Percentiles rank a stretch among this genome's conserved stretches.
phyloP scores from a whole-genome alignment of 2,888 invertebrate species.

The Conistra vaccinii region DNA sequence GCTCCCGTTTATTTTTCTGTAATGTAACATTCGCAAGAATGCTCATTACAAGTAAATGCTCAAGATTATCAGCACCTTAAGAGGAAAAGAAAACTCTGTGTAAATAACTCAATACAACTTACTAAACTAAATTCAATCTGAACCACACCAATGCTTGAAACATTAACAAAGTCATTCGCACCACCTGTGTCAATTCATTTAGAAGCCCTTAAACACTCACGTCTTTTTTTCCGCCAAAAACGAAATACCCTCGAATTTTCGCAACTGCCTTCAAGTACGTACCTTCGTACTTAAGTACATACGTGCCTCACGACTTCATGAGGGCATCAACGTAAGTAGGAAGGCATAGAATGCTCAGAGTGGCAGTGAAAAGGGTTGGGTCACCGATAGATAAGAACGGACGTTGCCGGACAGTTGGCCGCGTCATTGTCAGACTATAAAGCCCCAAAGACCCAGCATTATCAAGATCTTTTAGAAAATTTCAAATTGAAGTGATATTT shows the following conservation, averaged over 20 bases:
- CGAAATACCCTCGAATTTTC: slow-evolving; percentile 30
- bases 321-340: slow-evolving; percentile 70
- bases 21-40: too few species aligned
- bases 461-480: slow-evolving; percentile 83
- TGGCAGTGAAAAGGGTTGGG: slow-evolving; percentile 88
- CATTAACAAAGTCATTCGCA: neutral
- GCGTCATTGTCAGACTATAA: slow-evolving; percentile 86
- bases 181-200: slow-evolving; percentile 1
- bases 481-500: slow-evolving; percentile 81
- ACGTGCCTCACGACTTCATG: slow-evolving; percentile 68
- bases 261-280: slow-evolving; percentile 35
- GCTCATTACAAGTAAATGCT: too few species aligned
- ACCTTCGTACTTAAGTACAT: slow-evolving; percentile 45
- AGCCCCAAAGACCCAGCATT: slow-evolving; percentile 79
- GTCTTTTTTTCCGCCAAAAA: neutral
- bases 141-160: neutral
- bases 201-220: neutral
- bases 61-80: too few species aligned
- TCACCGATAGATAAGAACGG: slow-evolving; percentile 82
- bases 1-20: too few species aligned
- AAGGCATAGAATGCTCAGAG: slow-evolving; percentile 71
- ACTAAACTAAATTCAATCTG: neutral
- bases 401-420: slow-evolving; percentile 78
- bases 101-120: too few species aligned
- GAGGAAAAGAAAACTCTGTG: too few species aligned